Conservation (phyloP, 2,888 invertebrate genomes). For the Alloscopus bannaensis region DNA sequence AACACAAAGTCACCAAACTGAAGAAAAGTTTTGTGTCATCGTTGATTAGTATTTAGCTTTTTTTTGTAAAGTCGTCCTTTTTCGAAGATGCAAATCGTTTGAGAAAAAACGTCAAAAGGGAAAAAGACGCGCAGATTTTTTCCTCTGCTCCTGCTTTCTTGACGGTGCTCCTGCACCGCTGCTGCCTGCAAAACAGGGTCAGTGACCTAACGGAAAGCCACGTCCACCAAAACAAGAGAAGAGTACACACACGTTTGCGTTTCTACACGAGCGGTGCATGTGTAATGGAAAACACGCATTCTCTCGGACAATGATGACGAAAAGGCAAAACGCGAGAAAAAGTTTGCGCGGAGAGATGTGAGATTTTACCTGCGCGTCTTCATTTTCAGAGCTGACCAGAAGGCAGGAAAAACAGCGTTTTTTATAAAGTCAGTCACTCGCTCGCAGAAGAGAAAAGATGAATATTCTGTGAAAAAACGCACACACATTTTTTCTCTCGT, state of each 20-base stretch:
- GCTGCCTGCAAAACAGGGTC: conserved; percentile 41
- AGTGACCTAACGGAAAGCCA: conserved; percentile 59
- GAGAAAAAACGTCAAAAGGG: conserved; percentile 28
- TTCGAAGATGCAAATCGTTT: no score
- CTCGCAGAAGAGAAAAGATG: neutral
- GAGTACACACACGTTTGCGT: no score
- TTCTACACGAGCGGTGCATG: no score
- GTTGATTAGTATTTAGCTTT: no score
- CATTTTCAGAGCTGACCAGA: conserved; percentile 57
- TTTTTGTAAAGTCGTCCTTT: no score
- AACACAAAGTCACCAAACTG: no score
- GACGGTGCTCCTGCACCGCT: conserved; percentile 25
- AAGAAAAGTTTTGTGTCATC: no score
- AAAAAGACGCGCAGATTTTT: conserved; percentile 8
- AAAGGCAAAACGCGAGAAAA: conserved; percentile 14
- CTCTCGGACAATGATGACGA: conserved; percentile 23
- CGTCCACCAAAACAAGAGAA: conserved; percentile 40
- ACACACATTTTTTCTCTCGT: conserved; percentile 22
- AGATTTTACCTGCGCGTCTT: conserved; percentile 43
- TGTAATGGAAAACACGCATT: no score
- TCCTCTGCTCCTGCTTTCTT: neutral
- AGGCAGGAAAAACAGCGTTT: no score
- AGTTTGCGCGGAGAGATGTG: conserved; percentile 3
- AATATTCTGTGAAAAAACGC: neutral
- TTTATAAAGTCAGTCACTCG: no score